Evolutionary conservation across 2,113 vertebrate genomes (phyloP), one percentile per base, ranked within the genome.

Genomic region (Emydura subglobosa): DNA sequence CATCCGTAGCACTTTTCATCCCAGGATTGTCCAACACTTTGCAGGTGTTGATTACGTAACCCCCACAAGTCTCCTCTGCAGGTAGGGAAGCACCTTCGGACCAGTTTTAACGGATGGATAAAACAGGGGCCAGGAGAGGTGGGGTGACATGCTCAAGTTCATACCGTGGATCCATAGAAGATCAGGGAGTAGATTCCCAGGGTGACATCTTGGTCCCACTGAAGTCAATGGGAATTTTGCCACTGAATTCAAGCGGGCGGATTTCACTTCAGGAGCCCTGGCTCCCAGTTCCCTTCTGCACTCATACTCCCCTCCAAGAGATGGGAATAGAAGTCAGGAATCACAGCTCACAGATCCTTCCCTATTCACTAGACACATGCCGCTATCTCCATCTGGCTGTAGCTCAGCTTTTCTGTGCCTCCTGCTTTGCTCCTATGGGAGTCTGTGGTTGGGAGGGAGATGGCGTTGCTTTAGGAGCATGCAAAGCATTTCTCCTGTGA

Each of bases 371-470:
- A 16, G 72, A 25, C 7, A 25, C 19, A 50, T 1, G 34, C 47
- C 12, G 7, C 42, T 2, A 59, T 61, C 82, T 42, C 22, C 1
- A 0, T 59, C n/a, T 6, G 1, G 82, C 74, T 29, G 10, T 5
- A 1, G 4, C 65, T 68, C 2, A 49, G 80, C 27, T 42, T 44
- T 17, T 17, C 4, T 1, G 2, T 1, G 50, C 50, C 31, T 42
- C 84, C 50, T 39, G 22, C 2, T 5, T 29, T 47, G 85, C 84
- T 74, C 72, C n/a, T 39, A 10, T n/a, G 65, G 17, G 65, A 72
- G 1, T 11, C 22, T 31, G 0, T 47, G 42, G 53, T 1, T 0
- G 25, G 85, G 78, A 68, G 53, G 53, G 55, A 51, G 59, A 61
- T 72, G 65, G 34, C 9, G 4, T n/a, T 39, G 34, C 34, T 39